Evolutionary conservation across 2,888 invertebrate genomes (phyloP), one percentile per base, ranked within the genome.

Genomic region (Heliconius erato): DNA sequence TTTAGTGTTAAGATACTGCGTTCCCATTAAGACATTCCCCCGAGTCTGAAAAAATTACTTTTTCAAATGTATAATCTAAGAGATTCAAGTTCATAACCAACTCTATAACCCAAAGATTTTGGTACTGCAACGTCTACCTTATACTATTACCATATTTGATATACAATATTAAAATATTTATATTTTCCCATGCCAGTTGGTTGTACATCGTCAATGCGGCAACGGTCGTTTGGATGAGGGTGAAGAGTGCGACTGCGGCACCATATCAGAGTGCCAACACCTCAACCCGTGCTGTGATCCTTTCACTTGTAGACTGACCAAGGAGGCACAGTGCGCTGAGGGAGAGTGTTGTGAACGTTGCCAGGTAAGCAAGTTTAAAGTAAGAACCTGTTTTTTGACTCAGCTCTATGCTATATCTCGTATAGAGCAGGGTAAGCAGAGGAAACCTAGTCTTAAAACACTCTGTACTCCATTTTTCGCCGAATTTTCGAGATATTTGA

Each of bases 231-330:
- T 99, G 80, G 99, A 99, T 90, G 98, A 98, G 87, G 99, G 98
- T 76, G 99, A 99, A 94, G 98, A 99, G 93, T 99, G 99, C 91
- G 99, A 99, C 96, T 99, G 99, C 93, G 99, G 99, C 76, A 97
- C 98, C 82, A 97, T 98, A 88, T 98, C 98, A 85, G 98, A 99
- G 91, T 99, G 99, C 94, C 97, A 97, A 85, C 96, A 97, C 88
- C 95, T 96, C 86, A 99, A 99, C 95, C 98, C 99, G 0, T 99
- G 99, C 96, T 99, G 99, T 95, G 99, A 99, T 94, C 99, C 99
- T 77, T 98, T 98, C 92, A 99, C 99, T 79, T 99, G 99, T 95
- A 98, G 99, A 86, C 97, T 99, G 87, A 98, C 97, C 86, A 98
- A 98, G 88, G 99, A 99, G 93, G 98, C 99, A 1, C 98, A 99